phyloP scores from a whole-genome alignment of 1,140 invertebrate genomes.

The Brachionus rubens region DNA sequence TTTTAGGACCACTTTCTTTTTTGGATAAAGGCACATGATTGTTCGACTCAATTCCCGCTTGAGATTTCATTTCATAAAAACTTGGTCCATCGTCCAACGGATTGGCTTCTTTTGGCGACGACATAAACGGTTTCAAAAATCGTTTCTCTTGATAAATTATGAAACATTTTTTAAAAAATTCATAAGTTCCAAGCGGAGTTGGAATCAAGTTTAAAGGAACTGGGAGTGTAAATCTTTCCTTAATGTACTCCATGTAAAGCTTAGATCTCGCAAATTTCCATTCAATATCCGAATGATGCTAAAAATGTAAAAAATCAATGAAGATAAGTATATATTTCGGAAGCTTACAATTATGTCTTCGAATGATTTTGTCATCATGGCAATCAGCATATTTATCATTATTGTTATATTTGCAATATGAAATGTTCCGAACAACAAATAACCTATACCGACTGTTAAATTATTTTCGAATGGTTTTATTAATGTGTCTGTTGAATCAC shows the following conservation, averaged over 20 bases:
- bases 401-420: slow-evolving; percentile 62
- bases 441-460: slow-evolving; percentile 49
- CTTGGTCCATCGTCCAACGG: neutral
- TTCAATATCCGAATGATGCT: slow-evolving; percentile 80
- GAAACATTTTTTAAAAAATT: neutral
- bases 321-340: slow-evolving; percentile 5
- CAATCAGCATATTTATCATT: slow-evolving; percentile 64
- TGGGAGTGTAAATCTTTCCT: slow-evolving; percentile 77
- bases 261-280: slow-evolving; percentile 87
- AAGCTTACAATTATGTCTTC: slow-evolving; percentile 52
- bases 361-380: slow-evolving; percentile 64
- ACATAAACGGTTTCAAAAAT: neutral
- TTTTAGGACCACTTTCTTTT: neutral
- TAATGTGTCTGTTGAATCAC: slow-evolving; percentile 67
- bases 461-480: slow-evolving; percentile 57
- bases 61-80: slow-evolving; percentile 36
- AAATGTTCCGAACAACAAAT: slow-evolving; percentile 60
- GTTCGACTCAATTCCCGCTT: neutral
- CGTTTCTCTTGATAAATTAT: neutral
- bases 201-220: slow-evolving; percentile 83
- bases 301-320: slow-evolving; percentile 47
- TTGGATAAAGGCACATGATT: neutral
- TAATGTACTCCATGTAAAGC: slow-evolving; percentile 87
- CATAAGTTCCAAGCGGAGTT: slow-evolving; percentile 65
- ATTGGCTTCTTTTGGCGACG: neutral